Percentiles rank a stretch among this genome's conserved stretches.
phyloP scores from a whole-genome alignment of 2,113 vertebrate genomes.

The Pelusios castaneus region DNA sequence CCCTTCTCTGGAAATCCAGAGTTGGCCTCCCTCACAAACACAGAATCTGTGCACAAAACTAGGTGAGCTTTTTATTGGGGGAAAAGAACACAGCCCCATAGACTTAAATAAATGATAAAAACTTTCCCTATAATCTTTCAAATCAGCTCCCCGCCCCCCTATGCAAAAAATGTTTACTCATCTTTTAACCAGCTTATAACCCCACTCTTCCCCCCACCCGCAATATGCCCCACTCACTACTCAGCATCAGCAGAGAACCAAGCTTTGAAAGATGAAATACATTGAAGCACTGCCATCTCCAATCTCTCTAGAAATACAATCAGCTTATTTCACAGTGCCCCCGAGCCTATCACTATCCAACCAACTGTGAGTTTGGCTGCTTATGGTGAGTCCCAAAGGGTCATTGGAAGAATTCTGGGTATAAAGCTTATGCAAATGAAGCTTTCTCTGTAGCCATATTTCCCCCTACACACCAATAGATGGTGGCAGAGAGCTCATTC shows the following conservation, averaged over 20 bases:
- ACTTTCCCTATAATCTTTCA: no score
- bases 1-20: no score
- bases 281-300: rapidly evolving
- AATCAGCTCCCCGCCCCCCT: no score
- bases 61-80: no score
- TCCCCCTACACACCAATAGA: background rate
- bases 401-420: background rate
- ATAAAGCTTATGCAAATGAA: background rate
- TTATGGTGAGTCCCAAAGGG: background rate
- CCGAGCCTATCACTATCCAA: background rate
- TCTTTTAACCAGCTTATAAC: no score
- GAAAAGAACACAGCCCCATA: no score
- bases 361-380: background rate
- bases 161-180: no score
- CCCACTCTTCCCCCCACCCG: no score
- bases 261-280: background rate
- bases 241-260: background rate
- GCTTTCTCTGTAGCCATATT: background rate
- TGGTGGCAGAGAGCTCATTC: background rate
- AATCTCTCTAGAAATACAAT: background rate
- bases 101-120: no score
- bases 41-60: no score
- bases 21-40: no score
- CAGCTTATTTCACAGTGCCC: rapidly evolving
- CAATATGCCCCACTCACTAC: background rate